Evolutionary conservation across 2,888 invertebrate species (phyloP).

Genomic region (Arctia plantaginis): DNA sequence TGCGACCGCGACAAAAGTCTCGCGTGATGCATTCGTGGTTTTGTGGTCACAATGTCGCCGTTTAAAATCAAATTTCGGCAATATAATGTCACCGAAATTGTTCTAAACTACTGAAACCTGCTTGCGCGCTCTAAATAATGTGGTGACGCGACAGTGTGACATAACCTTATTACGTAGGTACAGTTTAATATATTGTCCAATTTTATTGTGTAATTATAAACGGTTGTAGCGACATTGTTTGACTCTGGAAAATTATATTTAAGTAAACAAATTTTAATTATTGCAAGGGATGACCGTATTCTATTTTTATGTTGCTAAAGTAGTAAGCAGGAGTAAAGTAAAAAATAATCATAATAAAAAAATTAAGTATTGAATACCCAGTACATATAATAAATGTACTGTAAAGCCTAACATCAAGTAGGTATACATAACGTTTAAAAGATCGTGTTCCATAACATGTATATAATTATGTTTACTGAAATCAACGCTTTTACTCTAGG

Average conservation of each 20-base stretch:
- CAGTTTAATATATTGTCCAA: constrained; percentile 38
- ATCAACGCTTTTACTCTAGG: too few relatives aligned
- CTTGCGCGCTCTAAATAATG: constrained; percentile 62
- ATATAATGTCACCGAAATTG: constrained; percentile 70
- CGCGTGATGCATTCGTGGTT: constrained; percentile 75
- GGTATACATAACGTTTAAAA: too few relatives aligned
- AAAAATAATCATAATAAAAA: neutral
- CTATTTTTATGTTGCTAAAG: neutral
- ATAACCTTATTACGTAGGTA: constrained; percentile 56
- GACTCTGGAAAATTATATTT: constrained; percentile 14
- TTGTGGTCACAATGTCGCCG: constrained; percentile 81
- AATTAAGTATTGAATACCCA: too few relatives aligned
- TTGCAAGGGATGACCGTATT: too few relatives aligned
- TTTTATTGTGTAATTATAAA: constrained; percentile 46
- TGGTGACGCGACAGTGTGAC: constrained; percentile 57
- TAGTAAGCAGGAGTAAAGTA: neutral
- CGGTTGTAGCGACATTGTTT: constrained; percentile 30
- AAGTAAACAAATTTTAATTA: too few relatives aligned
- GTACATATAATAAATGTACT: too few relatives aligned
- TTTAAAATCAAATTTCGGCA: constrained; percentile 82
- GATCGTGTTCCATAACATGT: too few relatives aligned
- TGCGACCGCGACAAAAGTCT: constrained; percentile 73
- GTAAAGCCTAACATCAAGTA: too few relatives aligned
- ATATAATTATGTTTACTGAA: too few relatives aligned
- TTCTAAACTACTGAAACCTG: constrained; percentile 66